Percentiles rank a stretch among this genome's conserved stretches.
Conservation (phyloP, 2,888 invertebrate species). For the Troides helena region DNA sequence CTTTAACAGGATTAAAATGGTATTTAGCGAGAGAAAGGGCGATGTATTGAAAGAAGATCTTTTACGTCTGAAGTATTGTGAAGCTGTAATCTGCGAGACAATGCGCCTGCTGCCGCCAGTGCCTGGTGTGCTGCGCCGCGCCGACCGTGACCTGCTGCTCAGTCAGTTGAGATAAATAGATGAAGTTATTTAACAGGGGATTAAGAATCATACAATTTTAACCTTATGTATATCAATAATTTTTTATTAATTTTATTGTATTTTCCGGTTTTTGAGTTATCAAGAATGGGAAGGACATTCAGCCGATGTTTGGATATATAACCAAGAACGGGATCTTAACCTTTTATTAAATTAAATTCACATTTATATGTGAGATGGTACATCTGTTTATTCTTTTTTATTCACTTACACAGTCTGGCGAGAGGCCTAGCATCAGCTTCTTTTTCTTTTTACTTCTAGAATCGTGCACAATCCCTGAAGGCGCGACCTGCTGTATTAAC, state of each 20-base stretch:
- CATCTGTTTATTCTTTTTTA: too few relatives aligned
- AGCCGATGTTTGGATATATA: too few relatives aligned
- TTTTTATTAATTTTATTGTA: too few relatives aligned
- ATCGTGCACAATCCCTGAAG: constrained; percentile 50
- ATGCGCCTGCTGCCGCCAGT: constrained; percentile 54
- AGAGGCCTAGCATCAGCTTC: background rate
- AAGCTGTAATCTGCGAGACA: constrained; percentile 55
- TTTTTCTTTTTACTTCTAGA: constrained; percentile 37
- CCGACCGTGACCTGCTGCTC: constrained; percentile 50
- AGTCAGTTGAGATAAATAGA: constrained; percentile 40
- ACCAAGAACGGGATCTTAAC: too few relatives aligned
- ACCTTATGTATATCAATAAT: too few relatives aligned
- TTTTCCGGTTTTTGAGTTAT: too few relatives aligned
- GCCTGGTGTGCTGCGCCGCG: constrained; percentile 49
- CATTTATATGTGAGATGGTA: too few relatives aligned
- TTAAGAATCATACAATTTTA: too few relatives aligned
- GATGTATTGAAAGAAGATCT: constrained; percentile 51
- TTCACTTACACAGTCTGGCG: too few relatives aligned
- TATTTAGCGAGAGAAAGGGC: constrained; percentile 53
- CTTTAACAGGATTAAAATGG: constrained; percentile 44
- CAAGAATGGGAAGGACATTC: too few relatives aligned
- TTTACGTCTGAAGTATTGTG: constrained; percentile 51
- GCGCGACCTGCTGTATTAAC: constrained; percentile 47
- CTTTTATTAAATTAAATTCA: too few relatives aligned
- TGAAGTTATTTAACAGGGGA: too few relatives aligned